Percentiles rank a stretch among this genome's conserved stretches.
phyloP scores from a whole-genome alignment of 2,113 vertebrate species.

The Lontra canadensis region DNA sequence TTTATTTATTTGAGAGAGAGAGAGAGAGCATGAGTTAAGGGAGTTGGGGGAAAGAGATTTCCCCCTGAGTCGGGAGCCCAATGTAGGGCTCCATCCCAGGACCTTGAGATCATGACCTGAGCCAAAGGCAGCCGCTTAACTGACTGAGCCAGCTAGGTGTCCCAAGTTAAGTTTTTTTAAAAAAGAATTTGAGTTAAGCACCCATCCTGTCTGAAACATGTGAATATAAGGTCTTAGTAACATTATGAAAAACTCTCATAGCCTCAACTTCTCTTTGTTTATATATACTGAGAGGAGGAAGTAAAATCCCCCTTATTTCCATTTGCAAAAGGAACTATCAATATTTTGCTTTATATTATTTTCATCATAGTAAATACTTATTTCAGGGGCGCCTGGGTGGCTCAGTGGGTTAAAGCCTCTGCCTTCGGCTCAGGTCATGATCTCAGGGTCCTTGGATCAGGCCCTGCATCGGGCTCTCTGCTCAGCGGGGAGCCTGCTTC shows the following conservation, averaged over 20 bases:
- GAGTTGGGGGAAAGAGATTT: no score
- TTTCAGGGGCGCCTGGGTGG: no score
- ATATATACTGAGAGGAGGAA: neutral
- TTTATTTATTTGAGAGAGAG: neutral
- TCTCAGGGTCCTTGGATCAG: no score
- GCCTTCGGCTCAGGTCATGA: no score
- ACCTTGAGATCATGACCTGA: neutral
- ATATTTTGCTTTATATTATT: constrained; percentile 24
- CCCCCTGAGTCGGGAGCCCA: neutral
- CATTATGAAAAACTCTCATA: neutral
- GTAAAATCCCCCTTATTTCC: constrained; percentile 4
- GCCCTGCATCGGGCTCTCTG: no score
- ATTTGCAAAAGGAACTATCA: neutral
- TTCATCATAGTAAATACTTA: neutral
- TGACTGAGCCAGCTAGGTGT: neutral
- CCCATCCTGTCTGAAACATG: neutral
- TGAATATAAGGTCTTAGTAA: neutral
- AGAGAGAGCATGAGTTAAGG: no score
- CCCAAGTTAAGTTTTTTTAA: neutral
- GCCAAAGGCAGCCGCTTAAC: neutral
- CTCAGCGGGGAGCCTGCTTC: no score
- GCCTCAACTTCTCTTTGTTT: neutral
- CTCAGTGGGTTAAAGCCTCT: no score
- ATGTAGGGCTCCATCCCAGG: neutral
- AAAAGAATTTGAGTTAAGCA: constrained; percentile 24